A percentile compares a stretch with the other conserved stretches of the same genome.
These are phyloP conservation scores for Dicerorhinus sumatrensis DNA, from an alignment of 2,113 vertebrate species.

Conservation along the genomic window DNA sequence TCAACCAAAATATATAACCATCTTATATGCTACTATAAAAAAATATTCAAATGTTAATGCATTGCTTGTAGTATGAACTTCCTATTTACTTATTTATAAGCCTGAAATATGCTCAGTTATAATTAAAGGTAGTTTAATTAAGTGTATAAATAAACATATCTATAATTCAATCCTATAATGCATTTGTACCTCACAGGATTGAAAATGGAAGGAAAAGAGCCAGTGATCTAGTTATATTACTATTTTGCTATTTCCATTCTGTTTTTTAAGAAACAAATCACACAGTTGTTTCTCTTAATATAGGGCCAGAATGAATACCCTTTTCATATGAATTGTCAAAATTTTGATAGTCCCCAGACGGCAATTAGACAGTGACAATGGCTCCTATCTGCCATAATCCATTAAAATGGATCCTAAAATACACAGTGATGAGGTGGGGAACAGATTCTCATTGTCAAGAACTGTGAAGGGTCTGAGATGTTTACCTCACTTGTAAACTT, in stretches of 20 bases:
- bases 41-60: slow-evolving; percentile 9
- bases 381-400: neutral
- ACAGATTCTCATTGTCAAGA: neutral
- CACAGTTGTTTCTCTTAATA: neutral
- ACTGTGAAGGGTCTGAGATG: neutral
- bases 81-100: neutral
- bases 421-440: neutral
- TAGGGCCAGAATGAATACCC: neutral
- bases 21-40: slow-evolving; percentile 17
- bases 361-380: neutral
- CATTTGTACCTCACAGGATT: neutral
- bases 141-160: neutral
- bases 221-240: neutral
- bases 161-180: neutral
- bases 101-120: slow-evolving; percentile 25
- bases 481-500: neutral
- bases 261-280: neutral
- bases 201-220: neutral
- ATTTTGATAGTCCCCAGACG: neutral
- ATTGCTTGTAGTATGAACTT: neutral
- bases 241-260: slow-evolving; percentile 13
- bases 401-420: neutral
- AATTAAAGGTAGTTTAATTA: slow-evolving; percentile 36
- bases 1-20: neutral
- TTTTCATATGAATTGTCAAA: slow-evolving; percentile 32